Percentiles rank a stretch among this genome's conserved stretches.
Conservation (phyloP, 1,140 invertebrate genomes). For the Lasioglossum albipes region DNA sequence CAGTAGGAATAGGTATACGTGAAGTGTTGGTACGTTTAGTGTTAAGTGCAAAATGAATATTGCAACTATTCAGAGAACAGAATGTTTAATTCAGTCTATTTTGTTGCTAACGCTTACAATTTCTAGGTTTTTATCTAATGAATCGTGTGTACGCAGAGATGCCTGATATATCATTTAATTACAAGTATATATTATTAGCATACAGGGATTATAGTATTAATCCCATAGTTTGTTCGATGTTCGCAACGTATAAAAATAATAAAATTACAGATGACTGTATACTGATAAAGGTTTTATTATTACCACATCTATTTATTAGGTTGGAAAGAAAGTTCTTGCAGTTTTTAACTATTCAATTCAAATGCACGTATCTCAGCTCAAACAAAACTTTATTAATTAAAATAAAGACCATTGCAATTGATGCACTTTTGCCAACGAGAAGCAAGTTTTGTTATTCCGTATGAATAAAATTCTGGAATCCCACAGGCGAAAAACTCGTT, state of each 20-base stretch:
- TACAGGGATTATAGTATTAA: conserved; percentile 63
- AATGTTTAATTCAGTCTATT: background rate
- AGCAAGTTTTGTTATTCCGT: no score
- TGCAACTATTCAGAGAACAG: background rate
- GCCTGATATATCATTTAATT: conserved; percentile 71
- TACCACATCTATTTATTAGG: background rate
- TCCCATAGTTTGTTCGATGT: conserved; percentile 75
- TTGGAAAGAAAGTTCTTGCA: no score
- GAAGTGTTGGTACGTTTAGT: no score
- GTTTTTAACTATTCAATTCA: no score
- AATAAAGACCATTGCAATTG: no score
- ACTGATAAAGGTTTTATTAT: conserved; percentile 67
- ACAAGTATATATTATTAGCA: conserved; percentile 75
- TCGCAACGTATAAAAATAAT: conserved; percentile 74
- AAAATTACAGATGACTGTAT: conserved; percentile 73
- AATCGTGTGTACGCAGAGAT: conserved; percentile 73
- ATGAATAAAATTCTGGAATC: no score
- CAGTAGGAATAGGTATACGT: no score
- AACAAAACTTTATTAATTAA: no score
- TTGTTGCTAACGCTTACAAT: conserved; percentile 13
- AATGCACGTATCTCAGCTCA: no score
- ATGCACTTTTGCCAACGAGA: no score
- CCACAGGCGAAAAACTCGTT: no score
- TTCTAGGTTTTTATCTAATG: conserved; percentile 73
- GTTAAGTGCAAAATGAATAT: background rate